Evolutionary conservation across 2,888 invertebrate genomes (phyloP), one percentile per base, ranked within the genome.

Genomic region (Drosophila hamatofila): DNA sequence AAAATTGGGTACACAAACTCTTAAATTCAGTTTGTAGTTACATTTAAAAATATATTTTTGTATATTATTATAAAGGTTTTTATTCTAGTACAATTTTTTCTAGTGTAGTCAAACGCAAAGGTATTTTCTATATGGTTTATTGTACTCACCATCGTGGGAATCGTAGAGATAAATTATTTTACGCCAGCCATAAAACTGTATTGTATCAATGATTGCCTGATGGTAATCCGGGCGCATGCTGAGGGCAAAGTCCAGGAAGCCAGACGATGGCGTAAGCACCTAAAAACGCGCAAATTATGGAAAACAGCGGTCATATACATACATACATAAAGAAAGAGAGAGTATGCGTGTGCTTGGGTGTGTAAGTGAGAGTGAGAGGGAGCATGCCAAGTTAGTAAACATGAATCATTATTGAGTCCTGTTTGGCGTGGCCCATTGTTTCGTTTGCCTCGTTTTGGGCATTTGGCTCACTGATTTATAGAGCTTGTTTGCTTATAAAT

Each of bases 211-310:
- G 91, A 99, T 96, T 65, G 99, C 98, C 90, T 96, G 96, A 93
- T 98, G 97, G 93, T 98, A 98, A 93, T 98, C 97, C 37, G 99
- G 99, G 69, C 98, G 95, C 96, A 99, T 96, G 93, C 97, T 97
- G 89, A 98, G 96, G 60, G 97, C 98, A 92, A 96, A 97, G 93
- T 97, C 97, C 89, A 97, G 94, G 86, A 96, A 95, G 25, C 97
- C 97, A 3, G 97, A 97, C 25, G 97, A 97, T 54, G 97, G 97
- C 21, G 97, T 96, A 75, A 97, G 94, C 49, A 97, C 97, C 96
- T 96, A 92, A 68, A 49, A 86, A 75, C 77, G 87, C 87, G 79
- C 81, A 81, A 83, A 87, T 90, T 88, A 90, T 90, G 90, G 79
- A 77, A 89, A 88, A 71, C 69, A 88, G 78, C 39, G 51, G 55